phyloP scores from a whole-genome alignment of 2,113 vertebrate genomes.

The Verasper variegatus region DNA sequence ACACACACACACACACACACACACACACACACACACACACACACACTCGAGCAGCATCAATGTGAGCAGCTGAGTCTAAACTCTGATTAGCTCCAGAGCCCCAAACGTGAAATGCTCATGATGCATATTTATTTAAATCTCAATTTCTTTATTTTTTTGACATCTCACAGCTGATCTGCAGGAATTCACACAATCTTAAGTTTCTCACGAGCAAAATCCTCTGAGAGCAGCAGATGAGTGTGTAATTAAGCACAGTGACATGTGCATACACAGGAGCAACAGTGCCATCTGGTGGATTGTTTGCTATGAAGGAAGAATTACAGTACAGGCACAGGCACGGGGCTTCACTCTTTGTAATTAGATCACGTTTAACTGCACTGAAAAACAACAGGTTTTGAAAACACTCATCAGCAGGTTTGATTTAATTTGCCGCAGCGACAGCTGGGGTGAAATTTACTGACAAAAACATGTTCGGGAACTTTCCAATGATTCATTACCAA shows the following conservation, averaged over 20 bases:
- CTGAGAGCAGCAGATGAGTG: slow-evolving; percentile 1
- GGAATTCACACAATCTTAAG: slow-evolving; percentile 6
- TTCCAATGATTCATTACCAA: slow-evolving; percentile 9
- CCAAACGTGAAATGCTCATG: slow-evolving; percentile 1
- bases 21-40: slow-evolving; percentile 18
- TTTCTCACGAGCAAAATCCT: background rate
- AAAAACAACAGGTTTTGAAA: no score
- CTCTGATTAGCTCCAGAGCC: slow-evolving; percentile 26
- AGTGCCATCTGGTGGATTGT: slow-evolving; percentile 75
- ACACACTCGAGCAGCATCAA: slow-evolving; percentile 20
- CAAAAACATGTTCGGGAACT: background rate
- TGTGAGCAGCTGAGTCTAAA: slow-evolving; percentile 4
- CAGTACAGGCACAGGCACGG: background rate
- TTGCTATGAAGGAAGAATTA: background rate
- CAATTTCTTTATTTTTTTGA: background rate
- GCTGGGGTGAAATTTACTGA: slow-evolving; percentile 2
- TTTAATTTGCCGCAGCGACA: slow-evolving; percentile 26
- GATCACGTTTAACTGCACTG: no score
- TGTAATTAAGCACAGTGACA: background rate
- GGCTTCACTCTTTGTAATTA: background rate
- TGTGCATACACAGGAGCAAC: slow-evolving; percentile 54
- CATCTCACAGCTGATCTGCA: slow-evolving; percentile 31
- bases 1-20: slow-evolving; percentile 18
- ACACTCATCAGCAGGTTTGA: background rate
- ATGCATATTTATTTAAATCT: background rate